Percentiles rank a stretch among this genome's conserved stretches.
Conservation (phyloP, 1,140 invertebrate genomes). For the Nasonia giraulti region DNA sequence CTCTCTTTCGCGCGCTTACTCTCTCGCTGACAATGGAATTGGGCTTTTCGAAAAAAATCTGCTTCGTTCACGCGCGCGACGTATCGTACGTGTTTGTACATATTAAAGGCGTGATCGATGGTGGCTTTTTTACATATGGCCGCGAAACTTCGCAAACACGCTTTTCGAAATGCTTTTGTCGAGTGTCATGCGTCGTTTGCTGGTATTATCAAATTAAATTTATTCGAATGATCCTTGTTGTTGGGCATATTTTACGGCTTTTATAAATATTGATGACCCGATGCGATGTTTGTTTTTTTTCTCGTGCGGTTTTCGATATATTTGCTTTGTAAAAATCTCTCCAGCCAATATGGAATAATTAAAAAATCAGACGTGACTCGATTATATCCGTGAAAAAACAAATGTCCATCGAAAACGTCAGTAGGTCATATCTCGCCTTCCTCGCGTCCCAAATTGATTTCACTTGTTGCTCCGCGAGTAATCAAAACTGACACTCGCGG, state of each 20-base stretch:
- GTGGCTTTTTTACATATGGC: background rate
- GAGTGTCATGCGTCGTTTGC: background rate
- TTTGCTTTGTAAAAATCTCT: background rate
- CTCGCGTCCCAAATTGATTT: constrained; percentile 11
- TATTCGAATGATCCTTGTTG: no score
- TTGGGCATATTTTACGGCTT: no score
- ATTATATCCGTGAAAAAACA: background rate
- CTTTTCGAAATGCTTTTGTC: constrained; percentile 15
- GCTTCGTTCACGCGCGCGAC: background rate
- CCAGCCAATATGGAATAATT: background rate
- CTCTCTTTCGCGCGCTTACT: no score
- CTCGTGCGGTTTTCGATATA: background rate
- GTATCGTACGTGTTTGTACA: background rate
- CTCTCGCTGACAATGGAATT: background rate
- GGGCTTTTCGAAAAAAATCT: background rate
- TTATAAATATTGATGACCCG: no score
- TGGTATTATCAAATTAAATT: no score
- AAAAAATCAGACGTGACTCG: constrained; percentile 2
- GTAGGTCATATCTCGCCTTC: background rate
- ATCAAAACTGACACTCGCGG: constrained; percentile 25
- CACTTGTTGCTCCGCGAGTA: constrained; percentile 23
- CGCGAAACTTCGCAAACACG: background rate
- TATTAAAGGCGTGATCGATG: background rate
- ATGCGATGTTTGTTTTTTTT: background rate
- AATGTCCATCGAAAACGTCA: background rate